phyloP scores from a whole-genome alignment of 2,888 invertebrate genomes.

The Hyposoter didymator region DNA sequence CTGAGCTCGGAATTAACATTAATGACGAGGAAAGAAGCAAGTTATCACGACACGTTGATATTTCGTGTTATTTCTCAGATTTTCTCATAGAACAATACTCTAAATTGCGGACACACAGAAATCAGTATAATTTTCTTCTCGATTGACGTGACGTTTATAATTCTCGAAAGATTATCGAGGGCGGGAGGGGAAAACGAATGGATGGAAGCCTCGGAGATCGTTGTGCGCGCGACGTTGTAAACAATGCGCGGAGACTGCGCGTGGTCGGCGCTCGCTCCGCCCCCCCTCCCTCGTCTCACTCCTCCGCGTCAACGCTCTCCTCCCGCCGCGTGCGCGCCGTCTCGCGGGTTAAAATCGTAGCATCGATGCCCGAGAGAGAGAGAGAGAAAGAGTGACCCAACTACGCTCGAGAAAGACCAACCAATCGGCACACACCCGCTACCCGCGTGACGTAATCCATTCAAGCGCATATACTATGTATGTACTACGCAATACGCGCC shows the following conservation, averaged over 20 bases:
- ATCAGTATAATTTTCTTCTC: not conserved
- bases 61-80: not conserved
- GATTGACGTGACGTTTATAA: not conserved
- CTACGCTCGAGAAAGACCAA: constrained; percentile 38
- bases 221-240: constrained; percentile 60
- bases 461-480: constrained; percentile 77
- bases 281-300: not conserved
- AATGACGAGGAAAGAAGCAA: not conserved
- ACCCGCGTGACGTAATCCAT: constrained; percentile 80
- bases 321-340: constrained; percentile 17
- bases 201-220: constrained; percentile 6
- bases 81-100: not conserved
- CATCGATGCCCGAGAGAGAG: constrained; percentile 17
- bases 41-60: not conserved
- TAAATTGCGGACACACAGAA: not conserved
- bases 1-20: not conserved
- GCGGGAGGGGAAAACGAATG: not conserved
- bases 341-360: constrained; percentile 18
- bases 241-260: constrained; percentile 45
- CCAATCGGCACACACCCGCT: constrained; percentile 63
- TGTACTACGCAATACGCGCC: constrained; percentile 77
- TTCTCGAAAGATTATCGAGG: not conserved
- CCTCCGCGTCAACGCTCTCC: not conserved
- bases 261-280: constrained; percentile 28
- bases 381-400: not conserved